A percentile compares a stretch with the other conserved stretches of the same genome.
These are phyloP conservation scores for Rhadinocentrus ornatus DNA, from an alignment of 2,797 vertebrate species.

Conservation along the genomic window DNA sequence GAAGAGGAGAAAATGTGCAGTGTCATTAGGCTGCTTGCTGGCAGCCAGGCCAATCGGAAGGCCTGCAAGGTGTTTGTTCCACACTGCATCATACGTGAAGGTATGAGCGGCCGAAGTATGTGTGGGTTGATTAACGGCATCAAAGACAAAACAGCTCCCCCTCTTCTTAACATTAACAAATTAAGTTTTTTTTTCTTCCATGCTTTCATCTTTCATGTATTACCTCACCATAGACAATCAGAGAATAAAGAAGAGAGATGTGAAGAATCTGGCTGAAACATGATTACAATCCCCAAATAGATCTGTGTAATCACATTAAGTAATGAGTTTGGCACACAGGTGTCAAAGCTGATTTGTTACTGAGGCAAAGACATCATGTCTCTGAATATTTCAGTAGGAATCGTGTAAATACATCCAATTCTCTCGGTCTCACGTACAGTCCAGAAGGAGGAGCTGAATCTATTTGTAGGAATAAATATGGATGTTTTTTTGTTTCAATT, in stretches of 20 bases:
- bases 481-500: neutral
- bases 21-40: conserved; percentile 68
- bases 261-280: conserved; percentile 45
- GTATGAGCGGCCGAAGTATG: conserved; percentile 7
- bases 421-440: conserved; percentile 18
- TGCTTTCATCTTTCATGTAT: conserved; percentile 10
- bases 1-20: conserved; percentile 72
- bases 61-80: conserved; percentile 41
- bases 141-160: conserved; percentile 6
- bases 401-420: conserved; percentile 35
- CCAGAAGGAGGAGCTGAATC: conserved; percentile 17
- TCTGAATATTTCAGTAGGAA: conserved; percentile 32
- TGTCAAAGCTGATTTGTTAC: conserved; percentile 49
- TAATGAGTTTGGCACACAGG: conserved; percentile 50
- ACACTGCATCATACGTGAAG: neutral
- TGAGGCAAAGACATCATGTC: conserved; percentile 44
- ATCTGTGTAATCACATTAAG: conserved; percentile 53
- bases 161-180: conserved; percentile 13
- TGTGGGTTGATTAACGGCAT: conserved; percentile 28
- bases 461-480: conserved; percentile 12
- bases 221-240: conserved; percentile 19
- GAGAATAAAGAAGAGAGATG: conserved; percentile 10
- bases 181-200: conserved; percentile 5
- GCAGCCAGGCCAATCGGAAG: conserved; percentile 51
- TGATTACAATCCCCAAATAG: conserved; percentile 46